Evolutionary conservation across 2,797 vertebrate genomes (phyloP).

Genomic region (Macropus fuliginosus): DNA sequence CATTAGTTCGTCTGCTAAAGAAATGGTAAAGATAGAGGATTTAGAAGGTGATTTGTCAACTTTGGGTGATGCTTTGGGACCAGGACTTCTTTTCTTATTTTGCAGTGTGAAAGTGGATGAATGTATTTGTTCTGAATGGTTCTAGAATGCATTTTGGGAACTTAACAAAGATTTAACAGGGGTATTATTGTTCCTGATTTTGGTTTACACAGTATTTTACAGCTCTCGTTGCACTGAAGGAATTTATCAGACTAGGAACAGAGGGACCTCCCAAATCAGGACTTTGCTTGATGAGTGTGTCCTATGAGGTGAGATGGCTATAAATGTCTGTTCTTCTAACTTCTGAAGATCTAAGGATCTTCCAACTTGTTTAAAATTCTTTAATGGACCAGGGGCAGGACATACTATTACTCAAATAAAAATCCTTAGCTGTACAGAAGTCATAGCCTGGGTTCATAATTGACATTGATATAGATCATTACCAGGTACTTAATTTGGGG

Average conservation of each 20-base stretch:
- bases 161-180: background rate
- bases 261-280: background rate
- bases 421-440: background rate
- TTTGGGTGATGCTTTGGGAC: background rate
- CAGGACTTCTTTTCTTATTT: background rate
- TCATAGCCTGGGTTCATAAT: background rate
- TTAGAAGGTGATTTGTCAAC: background rate
- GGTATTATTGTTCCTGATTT: background rate
- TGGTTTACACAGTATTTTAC: background rate
- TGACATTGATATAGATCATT: background rate
- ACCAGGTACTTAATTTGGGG: background rate
- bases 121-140: background rate
- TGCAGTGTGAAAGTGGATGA: background rate
- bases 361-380: background rate
- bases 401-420: background rate
- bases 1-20: background rate
- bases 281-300: background rate
- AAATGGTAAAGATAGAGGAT: background rate
- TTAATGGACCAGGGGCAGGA: background rate
- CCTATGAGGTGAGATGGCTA: background rate
- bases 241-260: background rate
- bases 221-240: background rate
- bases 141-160: background rate
- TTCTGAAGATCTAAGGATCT: background rate
- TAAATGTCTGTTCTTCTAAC: background rate